Percentiles rank a stretch among this genome's conserved stretches.
Conservation (phyloP, 2,888 invertebrate species). For the Poecilobothrus nobilitatus region DNA sequence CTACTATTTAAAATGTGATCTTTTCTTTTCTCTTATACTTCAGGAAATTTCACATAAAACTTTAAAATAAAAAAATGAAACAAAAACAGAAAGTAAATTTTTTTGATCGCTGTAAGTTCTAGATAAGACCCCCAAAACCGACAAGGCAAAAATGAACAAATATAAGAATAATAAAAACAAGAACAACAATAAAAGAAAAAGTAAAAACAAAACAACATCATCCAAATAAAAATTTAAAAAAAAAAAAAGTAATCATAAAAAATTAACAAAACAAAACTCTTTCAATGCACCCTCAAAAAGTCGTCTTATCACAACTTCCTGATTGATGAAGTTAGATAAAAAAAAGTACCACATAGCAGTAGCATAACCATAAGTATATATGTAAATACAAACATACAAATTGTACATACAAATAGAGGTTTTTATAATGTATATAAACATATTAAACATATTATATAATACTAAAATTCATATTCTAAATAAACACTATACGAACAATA, state of each 20-base stretch:
- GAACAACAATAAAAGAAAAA: background rate
- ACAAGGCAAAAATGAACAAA: conserved; percentile 3
- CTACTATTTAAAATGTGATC: background rate
- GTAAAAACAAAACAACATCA: background rate
- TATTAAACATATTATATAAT: no score
- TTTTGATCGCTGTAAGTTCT: conserved; percentile 1
- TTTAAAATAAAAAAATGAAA: background rate
- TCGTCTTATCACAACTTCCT: conserved; percentile 22
- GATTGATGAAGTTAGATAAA: conserved; percentile 25
- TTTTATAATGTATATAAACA: no score
- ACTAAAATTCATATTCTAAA: no score
- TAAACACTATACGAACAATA: no score
- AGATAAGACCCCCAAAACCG: background rate
- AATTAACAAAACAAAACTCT: conserved; percentile 8
- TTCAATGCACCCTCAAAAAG: conserved; percentile 21
- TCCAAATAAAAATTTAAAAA: no score
- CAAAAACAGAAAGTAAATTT: background rate
- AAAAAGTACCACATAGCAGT: background rate
- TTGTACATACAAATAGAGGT: no score
- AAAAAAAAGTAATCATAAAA: background rate
- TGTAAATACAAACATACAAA: background rate
- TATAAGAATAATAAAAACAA: background rate
- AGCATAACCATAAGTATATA: background rate
- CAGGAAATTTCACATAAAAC: conserved; percentile 6
- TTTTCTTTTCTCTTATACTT: background rate